Percentiles rank a stretch among this genome's conserved stretches.
These are phyloP conservation scores for Dallia pectoralis DNA, from an alignment of 2,797 vertebrate genomes.

Conservation along the genomic window DNA sequence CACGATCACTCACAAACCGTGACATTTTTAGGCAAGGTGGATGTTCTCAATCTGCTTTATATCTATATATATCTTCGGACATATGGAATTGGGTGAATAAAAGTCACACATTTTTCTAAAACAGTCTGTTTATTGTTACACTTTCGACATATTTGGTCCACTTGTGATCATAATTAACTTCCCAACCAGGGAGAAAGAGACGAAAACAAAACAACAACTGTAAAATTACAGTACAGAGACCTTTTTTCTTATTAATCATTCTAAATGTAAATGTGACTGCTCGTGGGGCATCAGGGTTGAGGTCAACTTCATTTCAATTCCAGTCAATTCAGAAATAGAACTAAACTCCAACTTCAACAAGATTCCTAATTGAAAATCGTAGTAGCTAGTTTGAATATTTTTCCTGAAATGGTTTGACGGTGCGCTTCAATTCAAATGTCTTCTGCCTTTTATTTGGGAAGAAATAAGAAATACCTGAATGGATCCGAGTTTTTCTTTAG, in stretches of 20 bases:
- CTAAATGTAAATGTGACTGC: conserved; percentile 24
- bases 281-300: conserved; percentile 2
- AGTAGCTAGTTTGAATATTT: too few relatives aligned
- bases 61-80: not conserved
- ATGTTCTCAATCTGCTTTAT: too few relatives aligned
- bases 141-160: conserved; percentile 83
- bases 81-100: not conserved
- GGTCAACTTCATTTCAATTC: conserved; percentile 13
- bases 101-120: conserved; percentile 61
- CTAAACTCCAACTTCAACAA: too few relatives aligned
- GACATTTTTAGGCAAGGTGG: too few relatives aligned
- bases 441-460: not conserved
- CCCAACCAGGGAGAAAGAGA: conserved; percentile 72
- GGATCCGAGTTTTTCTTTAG: not conserved
- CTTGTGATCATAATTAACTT: conserved; percentile 70
- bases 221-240: conserved; percentile 74
- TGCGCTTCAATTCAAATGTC: not conserved
- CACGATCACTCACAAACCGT: too few relatives aligned
- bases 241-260: conserved; percentile 50
- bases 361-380: too few relatives aligned
- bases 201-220: conserved; percentile 62
- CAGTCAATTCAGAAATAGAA: too few relatives aligned
- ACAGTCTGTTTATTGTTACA: conserved; percentile 77
- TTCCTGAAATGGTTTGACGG: too few relatives aligned
- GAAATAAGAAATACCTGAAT: not conserved